A percentile compares a stretch with the other conserved stretches of the same genome.
Evolutionary conservation across 2,113 vertebrate species (phyloP).

Genomic region (Vulpes lagopus): DNA sequence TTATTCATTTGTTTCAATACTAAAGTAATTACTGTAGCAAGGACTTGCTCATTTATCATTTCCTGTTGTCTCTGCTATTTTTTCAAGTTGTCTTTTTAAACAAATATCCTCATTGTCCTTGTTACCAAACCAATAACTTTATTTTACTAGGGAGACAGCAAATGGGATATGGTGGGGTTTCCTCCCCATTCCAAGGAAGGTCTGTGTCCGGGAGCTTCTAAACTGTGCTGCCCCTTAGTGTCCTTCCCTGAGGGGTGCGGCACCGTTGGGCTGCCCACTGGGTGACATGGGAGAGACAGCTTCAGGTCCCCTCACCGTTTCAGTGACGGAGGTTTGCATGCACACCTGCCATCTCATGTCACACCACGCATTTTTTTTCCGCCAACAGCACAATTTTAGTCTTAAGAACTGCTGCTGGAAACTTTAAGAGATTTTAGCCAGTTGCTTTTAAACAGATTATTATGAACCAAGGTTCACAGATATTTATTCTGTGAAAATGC

Average conservation of each 20-base stretch:
- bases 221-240: too few relatives aligned
- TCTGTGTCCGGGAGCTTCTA: not conserved
- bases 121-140: slow-evolving; percentile 77
- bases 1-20: slow-evolving; percentile 80
- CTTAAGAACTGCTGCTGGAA: slow-evolving; percentile 65
- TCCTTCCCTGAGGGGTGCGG: not conserved
- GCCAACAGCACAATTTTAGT: slow-evolving; percentile 70
- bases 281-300: not conserved
- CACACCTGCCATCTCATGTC: not conserved
- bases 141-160: slow-evolving; percentile 66
- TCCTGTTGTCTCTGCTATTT: slow-evolving; percentile 74
- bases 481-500: slow-evolving; percentile 42
- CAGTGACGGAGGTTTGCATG: not conserved
- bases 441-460: slow-evolving; percentile 55
- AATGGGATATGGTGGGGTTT: not conserved
- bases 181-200: not conserved
- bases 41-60: slow-evolving; percentile 79
- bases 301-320: not conserved
- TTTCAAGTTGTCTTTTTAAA: slow-evolving; percentile 77
- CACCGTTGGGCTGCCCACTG: not conserved
- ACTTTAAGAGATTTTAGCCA: slow-evolving; percentile 73
- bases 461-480: slow-evolving; percentile 48
- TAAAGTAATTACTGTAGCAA: slow-evolving; percentile 80
- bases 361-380: not conserved
- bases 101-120: slow-evolving; percentile 79